These are phyloP conservation scores for Thecophora atra DNA, from an alignment of 2,888 invertebrate genomes.

Conservation along the genomic window DNA sequence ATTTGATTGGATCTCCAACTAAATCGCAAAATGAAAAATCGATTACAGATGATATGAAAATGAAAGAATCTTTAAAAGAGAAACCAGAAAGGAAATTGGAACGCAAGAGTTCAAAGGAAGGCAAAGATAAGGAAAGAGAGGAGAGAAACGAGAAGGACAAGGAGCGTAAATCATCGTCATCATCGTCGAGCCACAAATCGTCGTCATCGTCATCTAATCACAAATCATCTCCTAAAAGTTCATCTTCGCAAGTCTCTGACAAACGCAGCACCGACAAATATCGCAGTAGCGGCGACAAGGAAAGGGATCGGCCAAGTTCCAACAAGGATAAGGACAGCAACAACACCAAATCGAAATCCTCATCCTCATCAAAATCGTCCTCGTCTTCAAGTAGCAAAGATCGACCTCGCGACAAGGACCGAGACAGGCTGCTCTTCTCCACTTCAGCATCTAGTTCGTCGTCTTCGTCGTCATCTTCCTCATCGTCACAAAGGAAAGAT, in stretches of 20 bases:
- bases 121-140: conserved; percentile 38
- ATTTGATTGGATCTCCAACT: conserved; percentile 46
- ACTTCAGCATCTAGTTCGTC: too few species aligned
- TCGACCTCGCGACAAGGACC: conserved; percentile 66
- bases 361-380: conserved; percentile 47
- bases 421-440: conserved; percentile 48
- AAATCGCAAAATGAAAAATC: conserved; percentile 57
- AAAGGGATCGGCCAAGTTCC: conserved; percentile 57
- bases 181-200: conserved; percentile 63
- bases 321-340: conserved; percentile 58
- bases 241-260: conserved; percentile 43
- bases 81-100: conserved; percentile 49
- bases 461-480: conserved; percentile 38
- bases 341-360: conserved; percentile 48
- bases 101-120: conserved; percentile 45
- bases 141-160: conserved; percentile 53
- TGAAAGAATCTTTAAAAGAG: conserved; percentile 46
- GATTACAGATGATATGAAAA: conserved; percentile 60
- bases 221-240: conserved; percentile 49
- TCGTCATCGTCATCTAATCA: conserved; percentile 64
- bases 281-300: conserved; percentile 56
- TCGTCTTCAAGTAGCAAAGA: conserved; percentile 60
- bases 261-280: conserved; percentile 64
- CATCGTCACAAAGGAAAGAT: conserved; percentile 44
- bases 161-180: conserved; percentile 57